Base-by-base conservation (phyloP, 1,140 invertebrate genomes). In the Nasonia giraulti region DNA sequence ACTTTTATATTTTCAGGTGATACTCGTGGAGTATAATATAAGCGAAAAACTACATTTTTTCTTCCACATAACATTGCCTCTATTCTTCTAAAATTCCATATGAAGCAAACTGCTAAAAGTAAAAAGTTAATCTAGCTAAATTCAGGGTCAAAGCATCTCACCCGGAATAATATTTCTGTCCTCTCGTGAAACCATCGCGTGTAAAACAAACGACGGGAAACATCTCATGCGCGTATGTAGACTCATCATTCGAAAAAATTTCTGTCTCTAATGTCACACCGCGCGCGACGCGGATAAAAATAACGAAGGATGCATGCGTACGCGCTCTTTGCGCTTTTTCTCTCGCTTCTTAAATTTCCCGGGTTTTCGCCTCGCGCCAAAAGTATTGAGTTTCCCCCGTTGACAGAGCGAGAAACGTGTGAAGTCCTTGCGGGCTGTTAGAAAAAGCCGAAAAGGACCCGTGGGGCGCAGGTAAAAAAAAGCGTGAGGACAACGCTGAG, bases 311-410 rank as follows among this genome's bases (percentile, higher is more conserved):
- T 50, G 73, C 77, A 47, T 77, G 27, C 73, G 40, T 0, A 44
- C 73, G 40, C 17, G 33, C n/a, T 31, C 14, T 75, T 80, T 27
- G 69, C 20, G 27, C 50, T 69, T 69, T 80, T 80, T 80, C 79
- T 69, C 37, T 40, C 33, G 40, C 84, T 75, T 85, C 75, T 74
- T 47, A 68, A 80, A 69, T 80, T 69, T 80, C 79, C 37, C 62
- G 37, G 68, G 66, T 44, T 40, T 68, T 80, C 50, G 11, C 68
- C 8, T 17, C 62, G 66, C 37, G 37, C 23, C 66, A 69, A 69
- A 80, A 44, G 66, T 80, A 80, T 80, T 71, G 37, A 80, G 40
- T 80, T 80, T 80, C 79, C 11, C 37, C n/a, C 79, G 79, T 44
- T 71, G 66, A 71, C 79, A 80, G 17, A 69, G 7, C 33, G 23